Conservation (phyloP, 2,888 invertebrate species). For the Epirrhoe tristata region DNA sequence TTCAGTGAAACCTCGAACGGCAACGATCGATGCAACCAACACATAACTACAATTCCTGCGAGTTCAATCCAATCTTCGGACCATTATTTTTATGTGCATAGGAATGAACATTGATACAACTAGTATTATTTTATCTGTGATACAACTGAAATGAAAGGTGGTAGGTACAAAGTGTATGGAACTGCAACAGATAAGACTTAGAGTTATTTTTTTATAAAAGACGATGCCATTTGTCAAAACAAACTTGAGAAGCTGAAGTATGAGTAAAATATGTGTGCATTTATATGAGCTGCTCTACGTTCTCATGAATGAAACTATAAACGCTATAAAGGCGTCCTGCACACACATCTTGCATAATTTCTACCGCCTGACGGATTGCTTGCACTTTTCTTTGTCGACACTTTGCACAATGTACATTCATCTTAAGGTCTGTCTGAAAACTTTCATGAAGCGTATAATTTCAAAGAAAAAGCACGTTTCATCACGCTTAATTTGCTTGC, state of each 20-base stretch:
- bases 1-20: conserved; percentile 25
- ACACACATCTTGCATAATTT: conserved; percentile 48
- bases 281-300: not conserved
- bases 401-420: conserved; percentile 56
- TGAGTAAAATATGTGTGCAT: not conserved
- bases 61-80: conserved; percentile 23
- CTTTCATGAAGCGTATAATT: conserved; percentile 64
- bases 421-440: conserved; percentile 60
- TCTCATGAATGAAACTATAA: conserved; percentile 22
- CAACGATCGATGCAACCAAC: not conserved
- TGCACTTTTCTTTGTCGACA: conserved; percentile 59
- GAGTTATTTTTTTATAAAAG: not conserved
- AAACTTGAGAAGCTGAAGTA: not conserved
- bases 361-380: conserved; percentile 50
- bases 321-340: conserved; percentile 40
- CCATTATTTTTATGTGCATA: conserved; percentile 23
- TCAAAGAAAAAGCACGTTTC: conserved; percentile 57
- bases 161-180: not conserved
- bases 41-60: conserved; percentile 2
- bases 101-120: not conserved
- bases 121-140: no score
- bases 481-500: conserved; percentile 20
- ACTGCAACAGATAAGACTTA: not conserved
- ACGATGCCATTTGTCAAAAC: not conserved
- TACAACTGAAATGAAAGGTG: no score